phyloP scores from a whole-genome alignment of 2,113 vertebrate species.

The Hemibagrus wyckioides region DNA sequence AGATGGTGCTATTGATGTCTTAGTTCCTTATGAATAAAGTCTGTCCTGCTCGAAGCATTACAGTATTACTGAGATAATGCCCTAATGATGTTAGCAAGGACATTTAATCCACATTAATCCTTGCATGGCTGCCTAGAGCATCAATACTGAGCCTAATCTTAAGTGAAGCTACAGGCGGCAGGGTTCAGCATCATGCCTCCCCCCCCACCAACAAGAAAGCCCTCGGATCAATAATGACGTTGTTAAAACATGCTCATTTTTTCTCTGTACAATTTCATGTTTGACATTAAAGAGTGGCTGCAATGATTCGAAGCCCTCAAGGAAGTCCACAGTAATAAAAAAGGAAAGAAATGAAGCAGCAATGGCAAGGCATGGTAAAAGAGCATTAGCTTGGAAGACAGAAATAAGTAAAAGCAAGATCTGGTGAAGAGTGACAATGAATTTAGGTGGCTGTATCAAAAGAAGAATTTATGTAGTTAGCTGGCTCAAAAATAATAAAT shows the following conservation, averaged over 20 bases:
- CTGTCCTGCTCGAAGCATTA: conserved; percentile 1
- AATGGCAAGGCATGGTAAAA: neutral
- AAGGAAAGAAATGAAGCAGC: neutral
- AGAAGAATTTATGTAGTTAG: neutral
- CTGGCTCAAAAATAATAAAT: neutral
- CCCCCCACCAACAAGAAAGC: neutral
- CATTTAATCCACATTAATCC: conserved; percentile 32
- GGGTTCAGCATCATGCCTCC: neutral
- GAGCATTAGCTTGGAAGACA: neutral
- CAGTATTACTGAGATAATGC: conserved; percentile 15
- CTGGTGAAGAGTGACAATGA: neutral
- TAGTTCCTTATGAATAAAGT: neutral
- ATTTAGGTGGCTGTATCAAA: neutral
- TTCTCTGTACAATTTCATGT: neutral
- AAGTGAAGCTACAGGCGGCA: neutral
- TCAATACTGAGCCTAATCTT: neutral
- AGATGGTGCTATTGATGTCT: conserved; percentile 8
- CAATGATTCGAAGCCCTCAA: neutral
- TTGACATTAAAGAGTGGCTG: conserved; percentile 1
- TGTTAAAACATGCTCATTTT: neutral
- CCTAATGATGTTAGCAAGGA: conserved; percentile 20
- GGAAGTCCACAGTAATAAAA: neutral
- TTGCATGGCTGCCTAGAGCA: neutral
- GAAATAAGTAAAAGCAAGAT: neutral
- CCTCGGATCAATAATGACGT: neutral